Evolutionary conservation across 2,797 vertebrate genomes (phyloP).

Genomic region (Megalops cyprinoides): DNA sequence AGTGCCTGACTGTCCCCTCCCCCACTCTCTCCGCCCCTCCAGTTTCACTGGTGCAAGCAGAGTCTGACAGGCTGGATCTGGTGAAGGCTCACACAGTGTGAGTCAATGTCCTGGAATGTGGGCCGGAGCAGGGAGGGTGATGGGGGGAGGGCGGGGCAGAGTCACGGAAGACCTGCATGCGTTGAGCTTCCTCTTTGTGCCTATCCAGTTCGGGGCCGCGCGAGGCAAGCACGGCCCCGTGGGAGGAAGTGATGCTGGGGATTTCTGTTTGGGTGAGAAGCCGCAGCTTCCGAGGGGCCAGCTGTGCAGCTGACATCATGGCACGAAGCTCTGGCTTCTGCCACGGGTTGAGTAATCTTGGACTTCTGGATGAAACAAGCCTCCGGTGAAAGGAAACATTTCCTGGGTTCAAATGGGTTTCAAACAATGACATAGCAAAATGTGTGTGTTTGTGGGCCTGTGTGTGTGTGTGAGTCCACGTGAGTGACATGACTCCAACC

Average conservation of each 20-base stretch:
- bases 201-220: not conserved
- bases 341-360: conserved; percentile 12
- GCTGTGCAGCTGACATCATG: conserved; percentile 18
- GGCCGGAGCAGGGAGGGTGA: not conserved
- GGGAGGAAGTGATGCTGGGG: conserved; percentile 22
- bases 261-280: conserved; percentile 22
- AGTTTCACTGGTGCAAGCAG: not conserved
- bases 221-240: no score
- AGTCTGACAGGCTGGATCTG: not conserved
- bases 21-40: not conserved
- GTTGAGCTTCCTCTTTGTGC: no score
- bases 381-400: not conserved
- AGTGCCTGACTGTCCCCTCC: not conserved
- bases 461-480: not conserved
- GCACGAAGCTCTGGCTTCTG: not conserved
- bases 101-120: conserved; percentile 19
- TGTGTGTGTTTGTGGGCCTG: no score
- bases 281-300: conserved; percentile 9
- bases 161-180: no score
- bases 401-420: not conserved
- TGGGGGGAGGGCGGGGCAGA: not conserved
- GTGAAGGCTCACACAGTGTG: conserved; percentile 9
- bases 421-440: not conserved
- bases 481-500: not conserved
- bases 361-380: conserved; percentile 21